Evolutionary conservation across 2,888 invertebrate genomes (phyloP), one percentile per base, ranked within the genome.

Genomic region (Amorpha juglandis): DNA sequence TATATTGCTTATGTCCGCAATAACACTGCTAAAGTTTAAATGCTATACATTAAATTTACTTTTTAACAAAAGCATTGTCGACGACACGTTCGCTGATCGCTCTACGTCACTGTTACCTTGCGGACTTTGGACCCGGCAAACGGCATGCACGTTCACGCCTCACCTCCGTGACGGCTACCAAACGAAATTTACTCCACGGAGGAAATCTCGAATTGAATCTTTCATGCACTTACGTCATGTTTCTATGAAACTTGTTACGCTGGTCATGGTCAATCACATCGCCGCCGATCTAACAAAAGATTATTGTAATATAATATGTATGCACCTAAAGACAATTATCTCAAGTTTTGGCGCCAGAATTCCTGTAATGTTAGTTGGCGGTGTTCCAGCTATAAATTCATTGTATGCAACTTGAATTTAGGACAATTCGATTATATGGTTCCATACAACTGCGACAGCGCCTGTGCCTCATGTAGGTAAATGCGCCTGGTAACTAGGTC

Each of bases 111-210:
- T 76, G 70, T 81, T 83, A 90, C 92, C 90, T 90, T 86, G 87
- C 79, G 92, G 92, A 93, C 93, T 93, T 93, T 92, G 92, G 83
- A 93, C 93, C 83, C 88, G 80, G 86, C 86, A 83, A 81, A 83
- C 84, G 75, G 75, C 73, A 73, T 72, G 71, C 69, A 66, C 77
- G 77, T 83, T 83, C 87, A 86, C 83, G 85, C 75, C 78, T 78
- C 78, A 78, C 80, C 83, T 80, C 76, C 88, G 86, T 86, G 87
- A 72, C 76, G 70, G 70, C 69, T 65, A 69, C 68, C 65, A 70
- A 71, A 71, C 67, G 70, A 67, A 64, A 58, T 53, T 33, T 21
- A 14, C 52, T 53, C 42, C 33, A 52, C 62, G 33, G 16, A 38
- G 47, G 19, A 66, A 62, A 51, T 58, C 48, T 58, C 38, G 16